Evolutionary conservation across 2,113 vertebrate species (phyloP).

Genomic region (Camelus bactrianus): DNA sequence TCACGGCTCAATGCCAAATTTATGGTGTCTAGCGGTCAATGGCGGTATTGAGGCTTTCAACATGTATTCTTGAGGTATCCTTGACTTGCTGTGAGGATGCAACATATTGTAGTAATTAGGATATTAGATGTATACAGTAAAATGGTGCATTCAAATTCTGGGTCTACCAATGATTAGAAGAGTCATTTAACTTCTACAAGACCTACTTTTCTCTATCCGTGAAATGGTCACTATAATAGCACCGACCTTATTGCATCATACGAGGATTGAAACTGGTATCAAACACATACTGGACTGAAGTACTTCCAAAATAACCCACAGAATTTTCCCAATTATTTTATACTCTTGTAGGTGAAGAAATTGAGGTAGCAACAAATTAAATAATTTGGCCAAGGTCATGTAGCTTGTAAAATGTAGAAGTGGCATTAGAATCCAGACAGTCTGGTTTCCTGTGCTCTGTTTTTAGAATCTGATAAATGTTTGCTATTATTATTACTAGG

Average conservation of each 20-base stretch:
- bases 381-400: not conserved
- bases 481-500: not conserved
- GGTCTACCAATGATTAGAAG: not conserved
- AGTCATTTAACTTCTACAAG: not conserved
- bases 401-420: not conserved
- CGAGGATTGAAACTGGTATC: not conserved
- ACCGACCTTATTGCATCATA: not conserved
- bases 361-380: not conserved
- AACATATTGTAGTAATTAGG: not conserved
- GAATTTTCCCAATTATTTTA: not conserved
- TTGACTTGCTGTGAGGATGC: not conserved
- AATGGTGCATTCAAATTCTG: not conserved
- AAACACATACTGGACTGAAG: not conserved
- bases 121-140: not conserved
- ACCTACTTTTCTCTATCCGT: not conserved
- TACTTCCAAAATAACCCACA: not conserved
- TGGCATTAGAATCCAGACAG: not conserved
- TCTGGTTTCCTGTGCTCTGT: not conserved
- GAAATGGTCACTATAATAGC: not conserved
- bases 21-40: not conserved
- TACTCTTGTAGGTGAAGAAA: not conserved
- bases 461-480: slow-evolving; percentile 1
- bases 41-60: not conserved
- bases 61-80: not conserved
- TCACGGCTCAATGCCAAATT: not conserved